Base-by-base conservation (phyloP, 2,888 invertebrate species). In the Eupithecia subfuscata region DNA sequence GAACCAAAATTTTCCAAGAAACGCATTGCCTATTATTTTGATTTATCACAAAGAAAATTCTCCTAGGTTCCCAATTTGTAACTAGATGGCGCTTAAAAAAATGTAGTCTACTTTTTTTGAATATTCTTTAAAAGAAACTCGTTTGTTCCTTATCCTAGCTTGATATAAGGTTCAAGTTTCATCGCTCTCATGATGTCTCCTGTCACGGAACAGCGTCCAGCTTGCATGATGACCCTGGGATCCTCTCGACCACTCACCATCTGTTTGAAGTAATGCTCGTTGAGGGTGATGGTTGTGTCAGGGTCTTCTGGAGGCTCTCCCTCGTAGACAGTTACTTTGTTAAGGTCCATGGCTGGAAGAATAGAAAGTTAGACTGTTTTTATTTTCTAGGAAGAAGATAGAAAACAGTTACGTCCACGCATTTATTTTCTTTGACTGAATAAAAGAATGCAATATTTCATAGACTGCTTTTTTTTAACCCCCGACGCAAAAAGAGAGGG, bases 181-280 rank as follows among this genome's bases (percentile, higher is more conserved):
- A 95, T 95, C 6, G 95, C 95, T 56, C 94, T 85, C 95, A 95
- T 95, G 84, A 95, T 90, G 83, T 95, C 94, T 3, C 95, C 95
- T 0, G 95, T 95, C 82, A 95, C 95, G 3, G 95, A 95, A 76
- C 95, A 95, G 30, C 92, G 84, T 0, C 95, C 95, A 0, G 95
- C 93, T 74, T 95, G 94, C 88, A 95, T 91, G 79, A 95, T 92
- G 75, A 87, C 86, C 18, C 94, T 82, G 0, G 95, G 83, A 60
- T 93, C 91, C 71, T 94, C 94, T 48, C 89, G 86, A 1, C 95
- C 95, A 11, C 83, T 84, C 52, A 95, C 94, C 77, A 95, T 79
- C 81, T 92, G 92, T 70, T 90, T 91, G 87, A 95, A 94, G 83
- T 90, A 88, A 68, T 92, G 88, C 79, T 95, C 95, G 79, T 85